Conservation (phyloP, 2,888 invertebrate species). For the Osmoderma eremita region DNA sequence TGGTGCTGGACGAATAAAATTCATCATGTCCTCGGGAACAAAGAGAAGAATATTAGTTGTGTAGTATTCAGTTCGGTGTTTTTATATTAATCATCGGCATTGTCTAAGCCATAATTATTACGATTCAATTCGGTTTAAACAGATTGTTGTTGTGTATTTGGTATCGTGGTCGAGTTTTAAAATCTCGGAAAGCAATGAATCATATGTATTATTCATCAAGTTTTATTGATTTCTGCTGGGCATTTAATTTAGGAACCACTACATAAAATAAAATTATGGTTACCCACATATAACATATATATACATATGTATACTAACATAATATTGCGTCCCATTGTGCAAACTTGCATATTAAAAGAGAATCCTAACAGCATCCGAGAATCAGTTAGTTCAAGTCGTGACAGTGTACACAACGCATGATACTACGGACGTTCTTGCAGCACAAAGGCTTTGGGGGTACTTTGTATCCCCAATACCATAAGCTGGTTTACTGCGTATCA, state of each 20-base stretch:
- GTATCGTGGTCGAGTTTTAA: background rate
- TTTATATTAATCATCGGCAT: background rate
- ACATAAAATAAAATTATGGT: background rate
- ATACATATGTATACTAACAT: background rate
- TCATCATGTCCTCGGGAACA: too few species aligned
- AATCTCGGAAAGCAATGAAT: background rate
- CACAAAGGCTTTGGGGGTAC: conserved; percentile 17
- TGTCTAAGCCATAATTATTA: conserved; percentile 12
- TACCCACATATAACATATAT: too few species aligned
- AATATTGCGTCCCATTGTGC: conserved; percentile 14
- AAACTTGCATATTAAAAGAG: conserved; percentile 11
- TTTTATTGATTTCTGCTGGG: background rate
- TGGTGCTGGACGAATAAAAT: too few species aligned
- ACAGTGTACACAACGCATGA: conserved; percentile 22
- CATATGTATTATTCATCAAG: conserved; percentile 7
- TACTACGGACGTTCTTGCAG: background rate
- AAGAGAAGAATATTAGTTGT: background rate
- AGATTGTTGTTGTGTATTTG: too few species aligned
- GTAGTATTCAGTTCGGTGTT: background rate
- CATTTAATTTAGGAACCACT: background rate
- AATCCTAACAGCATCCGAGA: background rate
- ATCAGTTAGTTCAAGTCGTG: background rate
- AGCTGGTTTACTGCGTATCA: background rate
- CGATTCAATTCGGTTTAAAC: too few species aligned
- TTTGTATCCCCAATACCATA: conserved; percentile 15